Base-by-base conservation (phyloP, 2,888 invertebrate genomes). In the Polyommatus icarus region DNA sequence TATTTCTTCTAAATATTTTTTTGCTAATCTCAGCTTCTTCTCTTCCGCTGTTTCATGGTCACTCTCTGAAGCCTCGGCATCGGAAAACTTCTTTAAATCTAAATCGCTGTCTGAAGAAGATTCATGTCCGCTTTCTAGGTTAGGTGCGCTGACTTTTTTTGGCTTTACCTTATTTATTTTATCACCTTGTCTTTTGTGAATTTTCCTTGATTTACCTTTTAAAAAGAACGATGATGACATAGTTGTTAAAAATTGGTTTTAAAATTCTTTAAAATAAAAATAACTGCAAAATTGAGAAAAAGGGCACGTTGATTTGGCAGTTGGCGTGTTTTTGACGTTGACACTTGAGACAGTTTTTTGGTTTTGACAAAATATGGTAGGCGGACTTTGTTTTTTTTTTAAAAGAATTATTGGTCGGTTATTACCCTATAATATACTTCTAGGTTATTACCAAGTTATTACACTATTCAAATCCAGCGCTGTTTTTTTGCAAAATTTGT, bases 1-100 rank as follows among this genome's bases (percentile, higher is more conserved):
- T 72, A 99, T 97, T 94, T 98, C 97, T 84, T 97, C 95, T 57
- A 99, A 93, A 89, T 98, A 98, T 87, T 97, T 96, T 87, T 99
- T 99, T 0, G 99, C 98, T 80, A 99, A 90, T 72, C 98, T 95
- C 76, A 99, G 87, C 82, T 98, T 97, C 87, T 99, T 99, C 85
- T 99, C 98, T 87, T 99, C 98, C 0, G 97, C 96, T 0, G 98
- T 98, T 89, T 98, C 97, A 81, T 95, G 93, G 81, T 96, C 96
- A 83, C 96, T 96, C 82, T 96, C 96, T 0, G 91, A 90, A 77
- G 91, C 87, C 84, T 95, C 88, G 78, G 84, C 85, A 76, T 94
- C 89, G 7, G 94, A 95, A 81, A 95, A 95, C 83, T 94, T 94
- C 80, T 91, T 92, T n/a, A 95, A 91, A 84, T 96, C 96, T 83